Percentiles rank a stretch among this genome's conserved stretches.
These are phyloP conservation scores for Pseudachorutes palmiensis DNA, from an alignment of 1,140 invertebrate species.

Conservation along the genomic window DNA sequence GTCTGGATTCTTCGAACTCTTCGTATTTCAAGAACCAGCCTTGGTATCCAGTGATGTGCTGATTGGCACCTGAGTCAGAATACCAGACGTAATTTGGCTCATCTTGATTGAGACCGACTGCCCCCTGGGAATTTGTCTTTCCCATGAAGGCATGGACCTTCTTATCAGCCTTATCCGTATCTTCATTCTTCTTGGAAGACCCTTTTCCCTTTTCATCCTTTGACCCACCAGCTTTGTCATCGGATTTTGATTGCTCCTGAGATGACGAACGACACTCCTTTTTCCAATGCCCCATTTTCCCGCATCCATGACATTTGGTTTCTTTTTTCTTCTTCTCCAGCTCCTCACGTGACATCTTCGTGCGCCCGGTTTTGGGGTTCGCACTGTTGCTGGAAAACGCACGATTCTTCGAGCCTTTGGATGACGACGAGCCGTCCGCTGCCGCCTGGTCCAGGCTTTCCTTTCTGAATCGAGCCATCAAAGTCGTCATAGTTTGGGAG, in stretches of 20 bases:
- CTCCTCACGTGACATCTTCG: neutral
- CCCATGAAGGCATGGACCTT: neutral
- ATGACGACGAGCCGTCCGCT: no score
- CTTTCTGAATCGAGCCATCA: neutral
- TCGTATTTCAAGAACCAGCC: neutral
- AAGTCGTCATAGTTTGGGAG: neutral
- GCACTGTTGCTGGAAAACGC: no score
- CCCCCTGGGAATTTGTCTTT: no score
- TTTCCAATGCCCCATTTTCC: neutral
- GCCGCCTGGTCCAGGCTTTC: neutral
- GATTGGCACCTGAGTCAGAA: neutral
- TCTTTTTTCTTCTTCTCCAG: neutral
- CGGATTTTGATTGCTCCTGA: neutral
- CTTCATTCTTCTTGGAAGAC: neutral
- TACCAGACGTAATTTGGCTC: neutral
- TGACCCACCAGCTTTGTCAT: neutral
- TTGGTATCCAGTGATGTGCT: neutral
- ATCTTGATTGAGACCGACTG: neutral
- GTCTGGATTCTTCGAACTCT: neutral
- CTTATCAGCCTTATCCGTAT: neutral
- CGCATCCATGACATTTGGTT: neutral
- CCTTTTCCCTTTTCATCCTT: neutral
- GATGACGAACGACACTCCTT: neutral
- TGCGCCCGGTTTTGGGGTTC: neutral
- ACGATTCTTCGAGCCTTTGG: no score